Conservation (phyloP, 2,797 vertebrate genomes). For the Erpetoichthys calabaricus region DNA sequence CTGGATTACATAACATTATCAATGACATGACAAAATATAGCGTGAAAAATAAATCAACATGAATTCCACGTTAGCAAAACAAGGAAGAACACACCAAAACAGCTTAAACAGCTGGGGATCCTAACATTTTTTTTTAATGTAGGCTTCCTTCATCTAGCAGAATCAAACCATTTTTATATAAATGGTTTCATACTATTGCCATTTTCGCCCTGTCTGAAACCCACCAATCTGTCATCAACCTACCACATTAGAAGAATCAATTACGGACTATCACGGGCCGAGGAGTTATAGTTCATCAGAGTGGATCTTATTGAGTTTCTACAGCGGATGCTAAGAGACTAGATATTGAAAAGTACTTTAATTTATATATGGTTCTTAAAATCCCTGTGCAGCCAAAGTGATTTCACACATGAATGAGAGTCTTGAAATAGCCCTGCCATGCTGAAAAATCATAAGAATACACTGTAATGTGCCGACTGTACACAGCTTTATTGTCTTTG, state of each 20-base stretch:
- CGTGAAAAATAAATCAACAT: too few relatives aligned
- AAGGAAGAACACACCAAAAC: too few relatives aligned
- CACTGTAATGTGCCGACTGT: too few relatives aligned
- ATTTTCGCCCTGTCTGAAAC: neutral
- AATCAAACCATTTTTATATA: too few relatives aligned
- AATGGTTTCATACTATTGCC: too few relatives aligned
- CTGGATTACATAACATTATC: too few relatives aligned
- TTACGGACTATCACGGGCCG: slow-evolving; percentile 1
- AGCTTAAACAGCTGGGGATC: too few relatives aligned
- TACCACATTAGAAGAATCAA: neutral
- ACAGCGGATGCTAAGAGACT: slow-evolving; percentile 1
- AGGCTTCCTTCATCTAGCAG: too few relatives aligned
- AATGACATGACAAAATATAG: too few relatives aligned
- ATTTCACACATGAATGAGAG: neutral
- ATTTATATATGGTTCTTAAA: slow-evolving; percentile 4
- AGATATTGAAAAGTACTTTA: slow-evolving; percentile 4
- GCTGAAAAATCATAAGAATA: neutral
- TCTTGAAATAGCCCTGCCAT: slow-evolving; percentile 14
- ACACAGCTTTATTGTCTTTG: too few relatives aligned
- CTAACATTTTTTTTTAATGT: too few relatives aligned
- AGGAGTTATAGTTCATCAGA: slow-evolving; percentile 1
- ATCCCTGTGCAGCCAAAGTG: slow-evolving; percentile 5
- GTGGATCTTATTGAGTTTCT: slow-evolving; percentile 1
- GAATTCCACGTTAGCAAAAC: too few relatives aligned
- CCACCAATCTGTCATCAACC: neutral